Conservation (phyloP, 2,888 invertebrate species). For the Halictus ligatus region DNA sequence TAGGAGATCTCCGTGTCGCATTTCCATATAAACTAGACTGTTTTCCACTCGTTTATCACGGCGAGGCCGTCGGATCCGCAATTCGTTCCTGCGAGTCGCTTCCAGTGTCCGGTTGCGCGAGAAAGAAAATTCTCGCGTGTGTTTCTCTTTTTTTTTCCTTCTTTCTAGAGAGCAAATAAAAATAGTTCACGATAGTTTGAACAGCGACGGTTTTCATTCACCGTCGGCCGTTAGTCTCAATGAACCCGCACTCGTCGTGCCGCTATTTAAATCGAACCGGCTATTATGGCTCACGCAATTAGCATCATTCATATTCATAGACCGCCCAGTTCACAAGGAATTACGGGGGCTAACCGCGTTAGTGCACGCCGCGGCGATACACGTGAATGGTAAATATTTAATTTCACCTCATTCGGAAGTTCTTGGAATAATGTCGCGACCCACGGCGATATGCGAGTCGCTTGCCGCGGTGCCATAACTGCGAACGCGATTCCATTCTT, state of each 20-base stretch:
- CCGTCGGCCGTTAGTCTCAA: slow-evolving; percentile 8
- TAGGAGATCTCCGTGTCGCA: slow-evolving; percentile 44
- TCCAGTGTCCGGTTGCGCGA: background rate
- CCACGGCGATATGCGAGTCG: background rate
- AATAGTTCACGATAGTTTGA: background rate
- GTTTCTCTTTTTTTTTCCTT: background rate
- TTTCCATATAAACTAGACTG: slow-evolving; percentile 43
- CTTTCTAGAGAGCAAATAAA: background rate
- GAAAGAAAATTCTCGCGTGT: background rate
- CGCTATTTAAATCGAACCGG: slow-evolving; percentile 27
- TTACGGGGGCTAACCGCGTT: slow-evolving; percentile 33
- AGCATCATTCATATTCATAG: slow-evolving; percentile 54
- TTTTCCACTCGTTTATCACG: slow-evolving; percentile 38
- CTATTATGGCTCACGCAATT: slow-evolving; percentile 35
- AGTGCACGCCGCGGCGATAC: slow-evolving; percentile 28
- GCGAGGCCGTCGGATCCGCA: background rate
- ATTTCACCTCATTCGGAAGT: slow-evolving; percentile 24
- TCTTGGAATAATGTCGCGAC: slow-evolving; percentile 2
- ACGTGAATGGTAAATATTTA: slow-evolving; percentile 40
- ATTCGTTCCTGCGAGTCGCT: background rate
- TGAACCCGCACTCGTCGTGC: slow-evolving; percentile 11
- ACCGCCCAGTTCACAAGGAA: slow-evolving; percentile 43
- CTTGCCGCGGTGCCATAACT: background rate
- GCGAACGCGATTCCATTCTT: slow-evolving; percentile 1
- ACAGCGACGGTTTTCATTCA: background rate